Evolutionary conservation across 2,113 vertebrate genomes (phyloP), one percentile per base, ranked within the genome.

Genomic region (Paramormyrops kingsleyae): DNA sequence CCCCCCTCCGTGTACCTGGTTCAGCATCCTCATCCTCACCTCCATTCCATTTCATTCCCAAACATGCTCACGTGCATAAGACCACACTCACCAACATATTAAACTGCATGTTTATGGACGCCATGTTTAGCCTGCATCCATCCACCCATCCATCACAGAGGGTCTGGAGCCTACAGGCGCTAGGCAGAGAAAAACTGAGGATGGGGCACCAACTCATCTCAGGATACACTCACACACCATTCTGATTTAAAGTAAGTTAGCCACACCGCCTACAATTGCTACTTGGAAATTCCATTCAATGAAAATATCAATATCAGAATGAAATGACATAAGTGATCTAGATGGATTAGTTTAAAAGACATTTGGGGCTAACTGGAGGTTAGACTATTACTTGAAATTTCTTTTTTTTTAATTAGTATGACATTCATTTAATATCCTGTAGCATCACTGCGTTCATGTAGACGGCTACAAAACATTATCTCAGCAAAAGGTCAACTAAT

Each of bases 311-410:
- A 66, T 27, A 66, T 35, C 9, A 46, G 13, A 83, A 83, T 46
- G 35, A 83, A 83, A 83, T 83, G 80, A 83, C 42, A 42, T 83
- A 42, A 24, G 15, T 46, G 2, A 46, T 46, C 80, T 21, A 42
- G 77, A 35, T 84, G 91, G 86, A 87, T 89, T 90, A 42, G 66
- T 89, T 84, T 74, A 90, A 92, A 84, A 90, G 90, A 90, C 80
- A 87, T 90, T 89, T 80, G 92, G 88, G 39, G 91, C 77, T 92
- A 93, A 94, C 93, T 89, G 83, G 83, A 90, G 88, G 88, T 91
- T 88, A 47, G 88, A 90, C 90, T 94, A 91, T 92, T 92, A 94
- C 90, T 0, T 91, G 49, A 42, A 87, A 88, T 89, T 92, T 42
- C 87, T 91, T 74, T 87, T 56, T 87, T 83, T 93, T 88, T 17